Evolutionary conservation across 2,113 vertebrate species (phyloP).

Genomic region (Amblyopsis rosae): DNA sequence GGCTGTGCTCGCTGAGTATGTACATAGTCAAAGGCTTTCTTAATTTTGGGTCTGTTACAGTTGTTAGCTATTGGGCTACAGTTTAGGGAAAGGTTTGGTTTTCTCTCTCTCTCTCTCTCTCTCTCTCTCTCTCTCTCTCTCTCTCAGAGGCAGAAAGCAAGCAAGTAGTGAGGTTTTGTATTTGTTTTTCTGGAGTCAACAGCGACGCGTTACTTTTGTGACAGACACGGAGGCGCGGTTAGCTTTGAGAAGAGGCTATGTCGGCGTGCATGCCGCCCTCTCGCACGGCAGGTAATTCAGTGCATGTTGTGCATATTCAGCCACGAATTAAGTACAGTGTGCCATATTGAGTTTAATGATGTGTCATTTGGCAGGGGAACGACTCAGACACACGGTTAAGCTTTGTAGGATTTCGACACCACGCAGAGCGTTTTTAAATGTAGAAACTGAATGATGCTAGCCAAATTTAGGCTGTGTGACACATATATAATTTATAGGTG

Average conservation of each 20-base stretch:
- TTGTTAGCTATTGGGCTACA: no score
- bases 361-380: no score
- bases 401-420: no score
- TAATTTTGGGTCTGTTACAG: no score
- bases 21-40: no score
- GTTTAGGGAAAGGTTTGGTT: background rate
- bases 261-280: constrained; percentile 15
- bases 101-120: constrained; percentile 9
- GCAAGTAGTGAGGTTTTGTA: constrained; percentile 1
- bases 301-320: constrained; percentile 22
- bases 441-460: no score
- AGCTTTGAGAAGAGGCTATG: constrained; percentile 29
- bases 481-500: no score
- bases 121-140: constrained; percentile 8
- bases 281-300: constrained; percentile 15
- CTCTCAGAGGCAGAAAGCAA: background rate
- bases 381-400: no score
- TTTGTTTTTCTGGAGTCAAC: constrained; percentile 23
- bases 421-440: no score
- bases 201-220: constrained; percentile 37
- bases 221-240: constrained; percentile 35
- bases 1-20: no score
- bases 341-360: constrained; percentile 9
- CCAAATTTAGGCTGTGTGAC: no score
- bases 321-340: background rate